Evolutionary conservation across 2,797 vertebrate genomes (phyloP).

Genomic region (Amblyopsis hoosieri): DNA sequence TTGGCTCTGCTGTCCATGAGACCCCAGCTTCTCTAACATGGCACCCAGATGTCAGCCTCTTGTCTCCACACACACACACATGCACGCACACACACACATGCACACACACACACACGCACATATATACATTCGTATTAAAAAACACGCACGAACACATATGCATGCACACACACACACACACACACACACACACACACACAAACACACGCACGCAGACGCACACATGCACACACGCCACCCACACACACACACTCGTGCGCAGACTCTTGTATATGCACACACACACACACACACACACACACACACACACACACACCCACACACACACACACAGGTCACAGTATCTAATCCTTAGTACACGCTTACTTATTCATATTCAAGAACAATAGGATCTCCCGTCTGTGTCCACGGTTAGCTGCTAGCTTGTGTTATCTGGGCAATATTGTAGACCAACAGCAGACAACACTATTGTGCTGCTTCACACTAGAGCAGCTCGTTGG

Average conservation of each 20-base stretch:
- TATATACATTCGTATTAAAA: not conserved
- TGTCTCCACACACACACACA: slow-evolving; percentile 56
- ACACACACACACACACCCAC: not conserved
- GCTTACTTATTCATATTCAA: slow-evolving; percentile 14
- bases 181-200: slow-evolving; percentile 5
- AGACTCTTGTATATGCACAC: not conserved
- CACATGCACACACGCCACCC: not conserved
- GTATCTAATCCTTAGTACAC: slow-evolving; percentile 33
- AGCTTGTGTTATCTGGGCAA: slow-evolving; percentile 17
- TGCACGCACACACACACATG: not conserved
- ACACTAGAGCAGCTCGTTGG: slow-evolving; percentile 25
- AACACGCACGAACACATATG: not conserved
- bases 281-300: slow-evolving; percentile 22
- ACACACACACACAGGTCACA: slow-evolving; percentile 15
- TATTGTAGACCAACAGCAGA: slow-evolving; percentile 34
- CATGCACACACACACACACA: not conserved
- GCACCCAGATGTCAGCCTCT: slow-evolving; percentile 65
- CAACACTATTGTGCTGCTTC: slow-evolving; percentile 13
- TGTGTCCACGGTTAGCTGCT: slow-evolving; percentile 21
- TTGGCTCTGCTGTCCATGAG: slow-evolving; percentile 68
- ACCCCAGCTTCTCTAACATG: slow-evolving; percentile 58
- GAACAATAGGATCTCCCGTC: slow-evolving; percentile 24
- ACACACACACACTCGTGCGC: not conserved
- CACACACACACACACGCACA: slow-evolving; percentile 2
- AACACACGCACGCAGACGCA: not conserved